A percentile compares a stretch with the other conserved stretches of the same genome.
Conservation (phyloP, 2,113 vertebrate genomes). For the Lophotis ruficrista region DNA sequence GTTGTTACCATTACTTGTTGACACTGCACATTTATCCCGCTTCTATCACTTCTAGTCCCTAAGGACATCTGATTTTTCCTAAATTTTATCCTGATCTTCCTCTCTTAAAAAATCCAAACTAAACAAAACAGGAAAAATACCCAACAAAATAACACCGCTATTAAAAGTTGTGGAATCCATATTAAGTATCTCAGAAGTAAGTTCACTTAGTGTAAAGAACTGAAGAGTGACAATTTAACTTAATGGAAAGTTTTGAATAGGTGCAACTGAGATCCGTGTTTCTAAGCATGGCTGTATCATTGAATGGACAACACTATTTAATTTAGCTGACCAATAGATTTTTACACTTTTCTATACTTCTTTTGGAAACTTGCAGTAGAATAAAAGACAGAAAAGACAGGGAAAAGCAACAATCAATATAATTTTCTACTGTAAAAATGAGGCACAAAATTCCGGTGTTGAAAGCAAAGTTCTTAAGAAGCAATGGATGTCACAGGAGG, state of each 20-base stretch:
- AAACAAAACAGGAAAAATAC: fast-evolving
- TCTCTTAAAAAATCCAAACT: neutral
- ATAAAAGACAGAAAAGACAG: neutral
- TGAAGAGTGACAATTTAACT: neutral
- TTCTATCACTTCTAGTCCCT: neutral
- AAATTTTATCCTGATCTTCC: neutral
- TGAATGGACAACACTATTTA: neutral
- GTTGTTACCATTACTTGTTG: neutral
- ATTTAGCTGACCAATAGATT: neutral
- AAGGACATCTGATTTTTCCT: neutral
- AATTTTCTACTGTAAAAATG: neutral
- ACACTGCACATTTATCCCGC: neutral
- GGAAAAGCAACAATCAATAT: neutral
- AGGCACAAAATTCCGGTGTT: neutral
- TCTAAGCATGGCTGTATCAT: neutral
- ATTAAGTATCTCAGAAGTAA: neutral
- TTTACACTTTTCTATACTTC: neutral
- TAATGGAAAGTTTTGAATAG: neutral
- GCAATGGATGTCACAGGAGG: neutral
- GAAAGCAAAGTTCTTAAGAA: neutral
- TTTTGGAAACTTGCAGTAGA: neutral
- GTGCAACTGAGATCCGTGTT: neutral
- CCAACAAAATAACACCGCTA: neutral
- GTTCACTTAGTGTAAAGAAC: neutral
- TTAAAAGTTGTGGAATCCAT: neutral